phyloP scores from a whole-genome alignment of 2,113 vertebrate genomes.

The Sorex araneus region DNA sequence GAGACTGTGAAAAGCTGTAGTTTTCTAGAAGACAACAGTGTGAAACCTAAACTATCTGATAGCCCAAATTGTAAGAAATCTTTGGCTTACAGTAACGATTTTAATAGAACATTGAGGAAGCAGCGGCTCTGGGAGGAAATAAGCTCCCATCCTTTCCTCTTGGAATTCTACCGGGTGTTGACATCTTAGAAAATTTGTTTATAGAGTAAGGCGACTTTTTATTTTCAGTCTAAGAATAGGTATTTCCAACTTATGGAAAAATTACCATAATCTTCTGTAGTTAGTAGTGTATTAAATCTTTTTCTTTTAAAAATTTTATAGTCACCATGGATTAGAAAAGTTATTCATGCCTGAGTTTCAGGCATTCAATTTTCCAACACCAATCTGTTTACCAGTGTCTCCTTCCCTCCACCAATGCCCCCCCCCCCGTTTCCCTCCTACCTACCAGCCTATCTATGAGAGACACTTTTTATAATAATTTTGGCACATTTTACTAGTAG shows the following conservation, averaged over 20 bases:
- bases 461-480: too few relatives aligned
- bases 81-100: not conserved
- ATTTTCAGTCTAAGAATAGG: not conserved
- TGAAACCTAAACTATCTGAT: not conserved
- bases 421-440: too few relatives aligned
- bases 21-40: not conserved
- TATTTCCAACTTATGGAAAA: constrained; percentile 50
- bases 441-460: too few relatives aligned
- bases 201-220: not conserved
- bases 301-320: not conserved
- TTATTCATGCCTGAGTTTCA: too few relatives aligned
- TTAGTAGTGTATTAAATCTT: constrained; percentile 10
- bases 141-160: not conserved
- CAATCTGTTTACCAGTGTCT: too few relatives aligned
- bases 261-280: not conserved
- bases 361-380: too few relatives aligned
- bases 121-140: not conserved
- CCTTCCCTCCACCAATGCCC: too few relatives aligned
- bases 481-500: too few relatives aligned
- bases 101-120: not conserved
- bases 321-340: too few relatives aligned
- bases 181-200: not conserved
- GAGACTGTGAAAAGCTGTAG: constrained; percentile 15
- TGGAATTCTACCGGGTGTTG: not conserved
- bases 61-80: not conserved